A percentile compares a stretch with the other conserved stretches of the same genome.
Conservation (phyloP, 2,113 vertebrate species). For the Austrofundulus limnaeus region DNA sequence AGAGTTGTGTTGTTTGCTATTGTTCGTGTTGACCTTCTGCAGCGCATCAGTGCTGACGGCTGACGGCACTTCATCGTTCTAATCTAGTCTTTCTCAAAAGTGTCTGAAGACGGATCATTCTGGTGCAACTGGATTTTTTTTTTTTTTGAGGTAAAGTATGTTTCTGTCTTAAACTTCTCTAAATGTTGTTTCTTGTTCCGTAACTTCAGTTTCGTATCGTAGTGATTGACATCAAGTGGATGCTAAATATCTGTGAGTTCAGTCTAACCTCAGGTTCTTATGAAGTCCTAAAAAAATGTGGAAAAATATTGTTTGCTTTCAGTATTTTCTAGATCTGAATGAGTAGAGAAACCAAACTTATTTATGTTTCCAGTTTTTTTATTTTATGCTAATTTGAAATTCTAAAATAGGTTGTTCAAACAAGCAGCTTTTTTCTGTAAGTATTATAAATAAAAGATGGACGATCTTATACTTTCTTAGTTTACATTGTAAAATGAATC, state of each 20-base stretch:
- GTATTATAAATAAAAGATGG: too few relatives aligned
- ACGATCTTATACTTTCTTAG: too few relatives aligned
- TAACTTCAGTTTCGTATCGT: not conserved
- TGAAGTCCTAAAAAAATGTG: too few relatives aligned
- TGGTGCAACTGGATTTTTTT: not conserved
- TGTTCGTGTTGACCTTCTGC: slow-evolving; percentile 22
- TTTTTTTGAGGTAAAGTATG: slow-evolving; percentile 45
- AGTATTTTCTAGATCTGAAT: too few relatives aligned
- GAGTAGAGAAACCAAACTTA: too few relatives aligned
- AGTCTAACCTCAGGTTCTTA: too few relatives aligned
- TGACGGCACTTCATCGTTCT: not conserved
- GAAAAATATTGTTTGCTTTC: too few relatives aligned
- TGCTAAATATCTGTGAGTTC: not conserved
- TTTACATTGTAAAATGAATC: too few relatives aligned
- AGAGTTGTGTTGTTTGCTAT: slow-evolving; percentile 12
- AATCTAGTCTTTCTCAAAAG: slow-evolving; percentile 13
- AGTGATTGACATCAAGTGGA: not conserved
- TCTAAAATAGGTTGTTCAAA: too few relatives aligned
- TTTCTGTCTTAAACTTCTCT: not conserved
- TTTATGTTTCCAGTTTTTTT: too few relatives aligned
- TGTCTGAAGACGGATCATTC: slow-evolving; percentile 3
- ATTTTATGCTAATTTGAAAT: too few relatives aligned
- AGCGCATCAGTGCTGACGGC: slow-evolving; percentile 5
- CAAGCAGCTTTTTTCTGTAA: too few relatives aligned
- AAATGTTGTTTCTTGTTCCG: slow-evolving; percentile 8